Evolutionary conservation across 2,888 invertebrate genomes (phyloP).

Genomic region (Tetranychus piercei): DNA sequence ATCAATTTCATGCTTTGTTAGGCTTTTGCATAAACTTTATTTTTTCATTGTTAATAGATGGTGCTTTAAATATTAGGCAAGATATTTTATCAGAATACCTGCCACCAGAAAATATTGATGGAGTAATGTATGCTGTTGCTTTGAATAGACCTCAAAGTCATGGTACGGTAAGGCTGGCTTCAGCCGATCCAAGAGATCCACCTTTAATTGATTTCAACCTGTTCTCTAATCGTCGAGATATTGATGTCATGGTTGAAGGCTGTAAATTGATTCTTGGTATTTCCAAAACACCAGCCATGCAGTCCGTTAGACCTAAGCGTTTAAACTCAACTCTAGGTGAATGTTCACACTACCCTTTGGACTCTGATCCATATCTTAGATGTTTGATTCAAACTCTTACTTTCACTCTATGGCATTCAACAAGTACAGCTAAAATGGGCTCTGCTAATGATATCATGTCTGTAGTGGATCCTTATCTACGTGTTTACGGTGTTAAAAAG

Average conservation of each 20-base stretch:
- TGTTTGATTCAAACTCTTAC: neutral
- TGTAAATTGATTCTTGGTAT: neutral
- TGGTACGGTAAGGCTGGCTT: neutral
- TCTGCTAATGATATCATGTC: neutral
- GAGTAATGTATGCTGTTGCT: neutral
- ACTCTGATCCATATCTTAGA: neutral
- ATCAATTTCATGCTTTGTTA: neutral
- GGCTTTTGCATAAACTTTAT: neutral
- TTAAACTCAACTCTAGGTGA: neutral
- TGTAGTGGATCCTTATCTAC: neutral
- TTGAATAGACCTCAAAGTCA: neutral
- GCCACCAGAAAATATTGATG: neutral
- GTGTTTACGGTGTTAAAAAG: neutral
- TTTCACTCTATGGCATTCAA: neutral
- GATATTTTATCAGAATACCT: neutral
- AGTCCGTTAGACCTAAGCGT: neutral
- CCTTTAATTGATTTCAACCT: neutral
- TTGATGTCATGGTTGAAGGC: neutral
- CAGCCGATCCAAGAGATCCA: neutral
- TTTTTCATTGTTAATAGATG: neutral
- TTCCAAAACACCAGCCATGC: neutral
- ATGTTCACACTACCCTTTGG: neutral
- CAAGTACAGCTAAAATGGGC: neutral
- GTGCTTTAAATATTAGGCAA: neutral
- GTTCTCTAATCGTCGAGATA: neutral